A percentile compares a stretch with the other conserved stretches of the same genome.
Conservation (phyloP, 2,888 invertebrate species). For the Orthosia gothica region DNA sequence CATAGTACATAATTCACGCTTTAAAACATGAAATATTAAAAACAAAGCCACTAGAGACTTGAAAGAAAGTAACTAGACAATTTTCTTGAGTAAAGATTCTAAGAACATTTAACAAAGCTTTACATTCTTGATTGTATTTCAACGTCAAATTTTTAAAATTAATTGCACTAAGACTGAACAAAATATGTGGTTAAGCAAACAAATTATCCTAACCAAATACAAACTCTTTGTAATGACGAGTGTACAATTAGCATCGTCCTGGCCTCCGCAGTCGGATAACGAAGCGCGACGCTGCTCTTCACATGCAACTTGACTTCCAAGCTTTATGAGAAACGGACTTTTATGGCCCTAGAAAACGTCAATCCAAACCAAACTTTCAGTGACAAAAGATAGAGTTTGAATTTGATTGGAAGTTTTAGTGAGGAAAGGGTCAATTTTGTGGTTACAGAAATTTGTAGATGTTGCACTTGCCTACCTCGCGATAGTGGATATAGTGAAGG, state of each 20-base stretch:
- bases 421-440: constrained; percentile 66
- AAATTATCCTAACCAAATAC: constrained; percentile 56
- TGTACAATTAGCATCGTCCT: constrained; percentile 85
- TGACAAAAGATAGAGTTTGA: constrained; percentile 35
- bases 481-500: constrained; percentile 80
- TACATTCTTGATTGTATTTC: not conserved
- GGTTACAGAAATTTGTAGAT: constrained; percentile 70
- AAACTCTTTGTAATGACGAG: constrained; percentile 76
- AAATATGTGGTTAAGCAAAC: constrained; percentile 21
- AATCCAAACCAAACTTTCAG: constrained; percentile 49
- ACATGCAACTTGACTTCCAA: constrained; percentile 79
- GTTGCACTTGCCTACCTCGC: constrained; percentile 78
- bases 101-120: not conserved
- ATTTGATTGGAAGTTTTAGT: not conserved
- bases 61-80: not conserved
- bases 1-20: not conserved
- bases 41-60: not conserved
- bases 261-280: constrained; percentile 80
- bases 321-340: constrained; percentile 73
- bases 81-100: not conserved
- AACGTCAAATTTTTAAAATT: not conserved
- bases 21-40: constrained; percentile 9
- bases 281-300: constrained; percentile 71
- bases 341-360: constrained; percentile 26
- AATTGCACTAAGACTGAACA: not conserved